phyloP scores from a whole-genome alignment of 2,113 vertebrate species.

The Pluvialis apricaria region DNA sequence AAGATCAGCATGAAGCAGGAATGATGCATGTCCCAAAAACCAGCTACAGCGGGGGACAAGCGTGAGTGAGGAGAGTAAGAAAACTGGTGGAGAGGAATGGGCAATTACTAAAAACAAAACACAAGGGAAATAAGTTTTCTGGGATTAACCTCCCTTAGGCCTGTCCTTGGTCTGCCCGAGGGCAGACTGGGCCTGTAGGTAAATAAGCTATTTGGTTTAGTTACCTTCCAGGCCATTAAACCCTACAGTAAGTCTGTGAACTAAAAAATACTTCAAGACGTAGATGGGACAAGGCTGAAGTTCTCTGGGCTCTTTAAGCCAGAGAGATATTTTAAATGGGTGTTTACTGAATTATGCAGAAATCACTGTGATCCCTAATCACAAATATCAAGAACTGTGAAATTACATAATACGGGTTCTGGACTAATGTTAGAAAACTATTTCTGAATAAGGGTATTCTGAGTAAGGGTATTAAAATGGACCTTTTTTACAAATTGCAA shows the following conservation, averaged over 20 bases:
- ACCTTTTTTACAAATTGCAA: not conserved
- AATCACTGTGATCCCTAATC: not conserved
- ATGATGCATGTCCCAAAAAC: not conserved
- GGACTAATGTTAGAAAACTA: not conserved
- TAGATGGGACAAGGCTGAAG: not conserved
- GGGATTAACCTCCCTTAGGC: not conserved
- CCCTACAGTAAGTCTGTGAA: not conserved
- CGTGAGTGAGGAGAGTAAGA: not conserved
- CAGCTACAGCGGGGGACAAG: not conserved
- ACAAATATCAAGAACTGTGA: not conserved
- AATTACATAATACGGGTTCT: not conserved
- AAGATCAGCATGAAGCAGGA: not conserved
- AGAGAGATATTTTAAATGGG: not conserved
- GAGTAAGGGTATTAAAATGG: not conserved
- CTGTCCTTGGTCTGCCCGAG: not conserved
- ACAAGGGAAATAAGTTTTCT: not conserved
- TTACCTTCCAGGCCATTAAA: not conserved
- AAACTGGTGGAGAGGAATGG: not conserved
- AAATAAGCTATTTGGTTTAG: not conserved
- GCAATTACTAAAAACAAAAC: not conserved
- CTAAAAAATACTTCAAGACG: not conserved
- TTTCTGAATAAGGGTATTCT: not conserved
- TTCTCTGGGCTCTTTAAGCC: not conserved
- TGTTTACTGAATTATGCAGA: not conserved
- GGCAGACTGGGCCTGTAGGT: not conserved